Evolutionary conservation across 2,113 vertebrate genomes (phyloP).

Genomic region (Herpetotheres cachinnans): DNA sequence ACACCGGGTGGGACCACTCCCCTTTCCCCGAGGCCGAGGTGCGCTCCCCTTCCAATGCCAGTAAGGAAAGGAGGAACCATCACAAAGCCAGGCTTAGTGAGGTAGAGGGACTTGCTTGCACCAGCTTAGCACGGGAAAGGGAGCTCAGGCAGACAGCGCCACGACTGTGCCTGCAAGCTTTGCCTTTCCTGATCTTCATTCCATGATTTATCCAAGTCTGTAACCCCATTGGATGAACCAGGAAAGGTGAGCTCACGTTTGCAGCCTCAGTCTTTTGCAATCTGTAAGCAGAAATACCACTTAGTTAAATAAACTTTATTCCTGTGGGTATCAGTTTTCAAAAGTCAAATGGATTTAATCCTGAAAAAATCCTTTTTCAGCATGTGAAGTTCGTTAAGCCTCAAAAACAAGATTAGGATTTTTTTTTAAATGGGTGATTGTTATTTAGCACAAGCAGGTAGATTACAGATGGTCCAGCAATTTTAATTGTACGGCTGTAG

Average conservation of each 20-base stretch:
- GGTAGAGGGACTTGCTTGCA: neutral
- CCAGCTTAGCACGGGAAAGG: neutral
- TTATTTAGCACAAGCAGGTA: neutral
- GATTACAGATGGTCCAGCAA: neutral
- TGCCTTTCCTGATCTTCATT: neutral
- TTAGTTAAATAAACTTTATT: neutral
- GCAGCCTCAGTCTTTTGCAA: neutral
- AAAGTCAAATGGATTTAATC: neutral
- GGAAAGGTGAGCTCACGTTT: neutral
- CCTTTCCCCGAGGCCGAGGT: accelerated
- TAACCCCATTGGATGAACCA: neutral
- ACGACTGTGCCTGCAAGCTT: neutral
- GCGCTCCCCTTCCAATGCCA: no score
- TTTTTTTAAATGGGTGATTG: neutral
- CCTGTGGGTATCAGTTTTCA: neutral
- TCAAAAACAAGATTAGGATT: neutral
- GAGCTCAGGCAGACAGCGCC: neutral
- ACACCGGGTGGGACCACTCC: neutral
- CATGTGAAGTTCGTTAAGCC: accelerated
- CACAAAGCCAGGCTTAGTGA: neutral
- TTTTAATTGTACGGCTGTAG: neutral
- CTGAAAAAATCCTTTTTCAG: neutral
- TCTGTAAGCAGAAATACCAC: neutral
- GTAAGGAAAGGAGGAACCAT: neutral
- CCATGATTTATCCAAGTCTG: neutral